Percentiles rank a stretch among this genome's conserved stretches.
These are phyloP conservation scores for Cinclus cinclus DNA, from an alignment of 2,113 vertebrate species.

Conservation along the genomic window DNA sequence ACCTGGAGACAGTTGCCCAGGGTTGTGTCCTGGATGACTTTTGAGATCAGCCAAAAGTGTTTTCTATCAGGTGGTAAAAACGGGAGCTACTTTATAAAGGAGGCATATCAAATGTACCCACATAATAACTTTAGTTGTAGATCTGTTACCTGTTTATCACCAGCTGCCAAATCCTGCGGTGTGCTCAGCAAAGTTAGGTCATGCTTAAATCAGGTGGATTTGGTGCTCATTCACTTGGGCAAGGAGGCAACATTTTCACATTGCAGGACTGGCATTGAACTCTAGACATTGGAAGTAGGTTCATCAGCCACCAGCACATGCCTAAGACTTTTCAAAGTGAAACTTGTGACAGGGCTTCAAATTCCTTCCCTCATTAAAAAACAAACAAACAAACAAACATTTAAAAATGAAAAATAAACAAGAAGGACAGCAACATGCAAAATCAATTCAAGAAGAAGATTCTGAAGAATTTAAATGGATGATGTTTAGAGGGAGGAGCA, in stretches of 20 bases:
- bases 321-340: not conserved
- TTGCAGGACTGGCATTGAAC: not conserved
- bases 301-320: not conserved
- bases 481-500: not conserved
- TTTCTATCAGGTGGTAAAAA: not conserved
- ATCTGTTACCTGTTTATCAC: not conserved
- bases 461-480: not conserved
- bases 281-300: not conserved
- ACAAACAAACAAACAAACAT: not conserved
- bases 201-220: not conserved
- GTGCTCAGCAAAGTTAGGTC: not conserved
- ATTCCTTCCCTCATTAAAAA: not conserved
- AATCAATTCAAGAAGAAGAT: not conserved
- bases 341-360: not conserved
- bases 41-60: not conserved
- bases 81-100: not conserved
- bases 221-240: accelerated
- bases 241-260: not conserved
- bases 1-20: not conserved
- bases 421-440: not conserved
- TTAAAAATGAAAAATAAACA: not conserved
- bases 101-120: not conserved
- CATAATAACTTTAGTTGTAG: not conserved
- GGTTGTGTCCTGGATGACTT: not conserved
- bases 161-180: not conserved